phyloP scores from a whole-genome alignment of 2,113 vertebrate species.

The Piprites chloris region DNA sequence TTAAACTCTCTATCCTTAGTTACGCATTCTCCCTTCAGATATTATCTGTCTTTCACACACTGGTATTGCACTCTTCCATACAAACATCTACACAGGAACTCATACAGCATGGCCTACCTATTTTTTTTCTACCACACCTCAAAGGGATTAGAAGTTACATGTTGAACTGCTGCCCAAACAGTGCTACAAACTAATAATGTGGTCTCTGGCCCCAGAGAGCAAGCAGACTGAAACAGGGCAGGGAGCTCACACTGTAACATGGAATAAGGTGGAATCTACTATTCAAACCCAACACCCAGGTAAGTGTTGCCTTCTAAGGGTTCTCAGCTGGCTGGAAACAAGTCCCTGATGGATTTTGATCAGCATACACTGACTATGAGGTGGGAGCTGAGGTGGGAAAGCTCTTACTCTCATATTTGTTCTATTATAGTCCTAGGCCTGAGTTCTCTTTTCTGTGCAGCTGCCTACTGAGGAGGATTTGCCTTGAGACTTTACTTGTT shows the following conservation, averaged over 20 bases:
- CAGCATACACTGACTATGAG: background rate
- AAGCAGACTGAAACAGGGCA: background rate
- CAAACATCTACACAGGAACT: background rate
- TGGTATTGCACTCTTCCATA: background rate
- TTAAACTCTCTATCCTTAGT: background rate
- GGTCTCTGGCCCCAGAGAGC: background rate
- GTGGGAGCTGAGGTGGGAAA: background rate
- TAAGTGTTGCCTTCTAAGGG: accelerated
- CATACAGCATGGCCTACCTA: too few species aligned
- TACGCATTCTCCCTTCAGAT: background rate
- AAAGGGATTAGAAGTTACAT: background rate
- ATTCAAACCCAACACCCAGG: background rate
- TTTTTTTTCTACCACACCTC: background rate
- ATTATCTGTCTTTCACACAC: background rate
- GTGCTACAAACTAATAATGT: background rate
- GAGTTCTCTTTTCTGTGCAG: background rate
- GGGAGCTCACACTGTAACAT: background rate
- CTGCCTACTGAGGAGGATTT: background rate
- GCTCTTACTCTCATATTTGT: background rate
- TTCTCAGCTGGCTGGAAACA: background rate
- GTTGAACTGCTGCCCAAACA: background rate
- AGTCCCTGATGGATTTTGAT: background rate
- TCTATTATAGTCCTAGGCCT: background rate
- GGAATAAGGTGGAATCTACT: background rate
- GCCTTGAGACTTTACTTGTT: background rate